A percentile compares a stretch with the other conserved stretches of the same genome.
phyloP scores from a whole-genome alignment of 2,113 vertebrate genomes.

The Rhipidura dahli region DNA sequence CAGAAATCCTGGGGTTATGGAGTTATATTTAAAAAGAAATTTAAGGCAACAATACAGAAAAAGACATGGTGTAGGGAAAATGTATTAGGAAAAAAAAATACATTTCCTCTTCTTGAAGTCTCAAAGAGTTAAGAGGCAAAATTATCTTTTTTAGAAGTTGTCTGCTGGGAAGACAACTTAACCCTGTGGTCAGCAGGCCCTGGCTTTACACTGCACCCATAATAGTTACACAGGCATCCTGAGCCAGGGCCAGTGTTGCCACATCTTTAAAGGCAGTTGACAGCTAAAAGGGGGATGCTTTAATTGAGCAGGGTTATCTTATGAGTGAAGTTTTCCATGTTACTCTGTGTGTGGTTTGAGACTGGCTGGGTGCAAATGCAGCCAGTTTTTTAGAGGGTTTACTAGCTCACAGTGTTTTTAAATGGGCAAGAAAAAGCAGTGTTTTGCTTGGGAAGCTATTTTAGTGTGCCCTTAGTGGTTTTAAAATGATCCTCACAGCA shows the following conservation, averaged over 20 bases:
- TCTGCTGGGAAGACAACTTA: conserved; percentile 50
- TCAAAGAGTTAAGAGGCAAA: conserved; percentile 40
- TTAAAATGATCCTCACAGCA: conserved; percentile 23
- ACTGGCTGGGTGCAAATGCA: conserved; percentile 12
- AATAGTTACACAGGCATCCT: conserved; percentile 41
- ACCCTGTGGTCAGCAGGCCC: conserved; percentile 40
- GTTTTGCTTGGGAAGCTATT: conserved; percentile 58
- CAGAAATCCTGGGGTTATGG: not conserved
- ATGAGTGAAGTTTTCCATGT: conserved; percentile 45
- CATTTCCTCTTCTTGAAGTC: not conserved
- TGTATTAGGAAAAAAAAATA: not conserved
- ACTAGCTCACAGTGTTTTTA: conserved; percentile 27
- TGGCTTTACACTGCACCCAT: conserved; percentile 21
- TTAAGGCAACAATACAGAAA: not conserved
- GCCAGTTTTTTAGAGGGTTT: conserved; percentile 23
- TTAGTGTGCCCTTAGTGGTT: conserved; percentile 42
- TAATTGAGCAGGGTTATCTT: conserved; percentile 26
- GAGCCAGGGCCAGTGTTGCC: not conserved
- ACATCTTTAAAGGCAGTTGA: conserved; percentile 56
- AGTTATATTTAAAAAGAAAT: not conserved
- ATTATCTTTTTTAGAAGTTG: not conserved
- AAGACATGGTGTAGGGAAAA: not conserved
- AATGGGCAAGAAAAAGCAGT: not conserved
- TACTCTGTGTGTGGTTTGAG: conserved; percentile 53
- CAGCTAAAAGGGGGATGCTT: conserved; percentile 31